Base-by-base conservation (phyloP, 2,888 invertebrate species). In the Nemapogon koenigi region DNA sequence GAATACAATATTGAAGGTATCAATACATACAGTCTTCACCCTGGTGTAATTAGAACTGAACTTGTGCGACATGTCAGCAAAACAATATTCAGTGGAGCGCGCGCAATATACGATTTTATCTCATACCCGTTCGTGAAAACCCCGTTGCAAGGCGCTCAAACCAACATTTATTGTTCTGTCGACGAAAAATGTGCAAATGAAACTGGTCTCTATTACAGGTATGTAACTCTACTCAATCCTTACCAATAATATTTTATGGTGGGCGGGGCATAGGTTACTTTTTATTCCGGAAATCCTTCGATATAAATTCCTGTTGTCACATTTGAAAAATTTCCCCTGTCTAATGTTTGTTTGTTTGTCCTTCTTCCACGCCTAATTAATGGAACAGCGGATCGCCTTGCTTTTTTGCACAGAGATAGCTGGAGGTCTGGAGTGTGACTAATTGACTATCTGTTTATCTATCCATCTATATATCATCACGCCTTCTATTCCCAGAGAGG, bases 81-180 rank as follows among this genome's bases (percentile, higher is more conserved):
- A 28, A 42, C 50, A 1, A 43, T 61, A 0, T 43, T 48, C 38
- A 42, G 41, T 17, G 41, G 47, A 13, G 29, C 45, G n/a, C 44
- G 41, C 7, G 30, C 36, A 8, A 19, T 48, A 10, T 48, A 43
- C 32, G 42, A 40, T 4, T 33, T 37, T 38, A 6, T 72, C 1
- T 55, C 62, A 14, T 36, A 45, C 4, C 40, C 48, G 16, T 70
- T 82, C 44, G 57, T 81, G 33, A 80, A 83, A 51, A 68, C 63
- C 4, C 70, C 83, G 0, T 62, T 67, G 43, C 79, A 82, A 51
- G 88, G 88, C 15, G 86, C 88, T 1, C 87, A 88, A 61, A 87
- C 87, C 1, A 78, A 82, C 1, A 66, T 89, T 37, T 75, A 87
- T 53, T 87, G 86, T 50, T 78, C 84, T 1, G 63, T 85, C 2